Evolutionary conservation across 2,888 invertebrate genomes (phyloP), one percentile per base, ranked within the genome.

Genomic region (Netelia fuscicornis): DNA sequence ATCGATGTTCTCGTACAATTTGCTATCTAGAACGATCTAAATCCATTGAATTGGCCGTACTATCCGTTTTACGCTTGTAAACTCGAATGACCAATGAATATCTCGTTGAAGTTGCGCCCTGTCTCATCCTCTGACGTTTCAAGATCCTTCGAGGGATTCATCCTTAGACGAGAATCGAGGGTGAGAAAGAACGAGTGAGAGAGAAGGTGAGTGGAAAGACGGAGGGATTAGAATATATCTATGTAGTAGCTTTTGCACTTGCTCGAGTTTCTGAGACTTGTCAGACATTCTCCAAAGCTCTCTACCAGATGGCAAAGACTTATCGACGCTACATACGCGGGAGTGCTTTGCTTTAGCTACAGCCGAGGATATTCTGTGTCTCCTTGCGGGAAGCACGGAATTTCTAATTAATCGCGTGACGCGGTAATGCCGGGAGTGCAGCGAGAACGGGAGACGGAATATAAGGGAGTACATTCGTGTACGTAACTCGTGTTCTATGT

Each of bases 361-460:
- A 64, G 65, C 17, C 65, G 54, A 65, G 75, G 54, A 65, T 65
- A 30, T 30, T 76, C 65, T 54, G 42, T 74, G 60, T 30, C n/a
- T 48, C 37, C 23, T 20, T 65, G 52, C 44, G 58, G 25, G 54
- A 25, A 42, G 64, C 54, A 48, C 30, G 23, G 42, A 80, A 80
- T 74, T 80, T 67, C 65, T 80, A 74, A 72, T 80, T 80, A 80
- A 80, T 48, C 67, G 56, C 25, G 65, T 11, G 30, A 65, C 44
- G 48, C 30, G 30, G 44, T 44, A 72, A 65, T 72, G 44, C 71
- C 30, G 37, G 56, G 20, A 42, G 64, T 48, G 20, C 56, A 30
- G 23, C 17, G 13, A 64, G 17, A 37, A 71, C 20, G 17, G 23
- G 42, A 17, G 11, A 25, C 8, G 44, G 48, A 13, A 30, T 30